A percentile compares a stretch with the other conserved stretches of the same genome.
These are phyloP conservation scores for Scaptomyza pallida DNA, from an alignment of 1,140 invertebrate species.

Conservation along the genomic window DNA sequence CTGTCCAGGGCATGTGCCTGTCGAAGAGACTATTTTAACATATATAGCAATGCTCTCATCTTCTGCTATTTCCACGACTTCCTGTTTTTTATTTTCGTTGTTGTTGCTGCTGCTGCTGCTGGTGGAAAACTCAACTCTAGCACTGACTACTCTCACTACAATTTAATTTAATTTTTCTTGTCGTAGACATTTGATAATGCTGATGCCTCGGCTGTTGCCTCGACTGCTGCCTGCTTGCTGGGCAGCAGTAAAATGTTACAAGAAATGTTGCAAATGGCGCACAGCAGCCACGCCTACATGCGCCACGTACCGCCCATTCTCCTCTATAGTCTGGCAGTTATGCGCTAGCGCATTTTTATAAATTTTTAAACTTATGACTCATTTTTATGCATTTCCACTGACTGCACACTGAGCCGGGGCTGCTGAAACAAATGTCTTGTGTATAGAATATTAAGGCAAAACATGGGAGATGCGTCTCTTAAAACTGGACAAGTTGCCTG, in stretches of 20 bases:
- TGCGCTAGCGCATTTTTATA: constrained; percentile 77
- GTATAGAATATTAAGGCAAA: neutral
- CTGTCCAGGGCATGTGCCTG: constrained; percentile 60
- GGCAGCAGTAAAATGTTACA: constrained; percentile 43
- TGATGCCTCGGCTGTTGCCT: constrained; percentile 3
- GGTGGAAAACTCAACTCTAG: neutral
- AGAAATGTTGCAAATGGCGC: constrained; percentile 47
- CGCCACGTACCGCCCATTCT: neutral
- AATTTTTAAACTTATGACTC: constrained; percentile 81
- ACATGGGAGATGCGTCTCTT: neutral
- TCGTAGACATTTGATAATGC: constrained; percentile 77
- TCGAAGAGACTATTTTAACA: constrained; percentile 77
- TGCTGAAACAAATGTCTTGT: constrained; percentile 37
- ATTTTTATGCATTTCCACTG: constrained; percentile 80
- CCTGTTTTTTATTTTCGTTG: neutral
- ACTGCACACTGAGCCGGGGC: constrained; percentile 66
- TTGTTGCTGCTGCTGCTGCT: neutral
- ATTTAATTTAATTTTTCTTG: constrained; percentile 81
- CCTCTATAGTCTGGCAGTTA: constrained; percentile 49
- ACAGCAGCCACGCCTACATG: constrained; percentile 34
- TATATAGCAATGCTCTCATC: constrained; percentile 53
- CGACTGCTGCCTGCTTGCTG: constrained; percentile 27
- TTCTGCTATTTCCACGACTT: constrained; percentile 4
- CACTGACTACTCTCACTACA: constrained; percentile 54
- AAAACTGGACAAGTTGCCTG: constrained; percentile 18